These are phyloP conservation scores for Paragorgia papillata DNA, from an alignment of 92 coral and sea anemone genomes.

Conservation along the genomic window DNA sequence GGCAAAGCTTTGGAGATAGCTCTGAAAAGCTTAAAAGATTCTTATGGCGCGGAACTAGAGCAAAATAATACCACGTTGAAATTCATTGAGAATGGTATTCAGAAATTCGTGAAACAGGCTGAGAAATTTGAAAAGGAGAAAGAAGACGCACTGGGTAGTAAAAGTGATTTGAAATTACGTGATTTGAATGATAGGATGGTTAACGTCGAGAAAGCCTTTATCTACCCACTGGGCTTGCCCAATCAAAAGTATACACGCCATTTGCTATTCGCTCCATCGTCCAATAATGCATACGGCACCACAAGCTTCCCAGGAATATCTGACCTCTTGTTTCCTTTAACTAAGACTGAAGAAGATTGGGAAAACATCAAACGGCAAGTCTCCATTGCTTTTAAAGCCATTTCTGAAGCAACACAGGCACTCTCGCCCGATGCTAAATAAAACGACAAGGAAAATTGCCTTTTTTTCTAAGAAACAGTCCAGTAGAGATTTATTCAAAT, in stretches of 20 bases:
- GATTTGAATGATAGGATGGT: constrained; percentile 81
- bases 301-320: constrained; percentile 88
- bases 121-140: constrained; percentile 30
- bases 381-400: constrained; percentile 66
- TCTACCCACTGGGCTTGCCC: constrained; percentile 79
- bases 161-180: constrained; percentile 67
- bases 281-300: constrained; percentile 71
- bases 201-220: constrained; percentile 87
- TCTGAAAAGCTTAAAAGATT: constrained; percentile 40
- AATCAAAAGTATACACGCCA: constrained; percentile 68
- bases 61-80: constrained; percentile 45
- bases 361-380: constrained; percentile 72
- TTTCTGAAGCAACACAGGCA: constrained; percentile 66
- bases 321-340: constrained; percentile 71
- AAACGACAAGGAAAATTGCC: not conserved
- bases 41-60: not conserved
- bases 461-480: too few relatives aligned
- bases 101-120: constrained; percentile 14
- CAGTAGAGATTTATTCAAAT: too few relatives aligned
- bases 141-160: constrained; percentile 26
- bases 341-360: constrained; percentile 62
- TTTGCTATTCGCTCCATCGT: constrained; percentile 84
- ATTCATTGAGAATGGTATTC: constrained; percentile 44
- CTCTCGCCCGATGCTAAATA: constrained; percentile 11
- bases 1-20: constrained; percentile 60